Evolutionary conservation across 2,113 vertebrate genomes (phyloP).

Genomic region (Phrynocephalus versicolor): DNA sequence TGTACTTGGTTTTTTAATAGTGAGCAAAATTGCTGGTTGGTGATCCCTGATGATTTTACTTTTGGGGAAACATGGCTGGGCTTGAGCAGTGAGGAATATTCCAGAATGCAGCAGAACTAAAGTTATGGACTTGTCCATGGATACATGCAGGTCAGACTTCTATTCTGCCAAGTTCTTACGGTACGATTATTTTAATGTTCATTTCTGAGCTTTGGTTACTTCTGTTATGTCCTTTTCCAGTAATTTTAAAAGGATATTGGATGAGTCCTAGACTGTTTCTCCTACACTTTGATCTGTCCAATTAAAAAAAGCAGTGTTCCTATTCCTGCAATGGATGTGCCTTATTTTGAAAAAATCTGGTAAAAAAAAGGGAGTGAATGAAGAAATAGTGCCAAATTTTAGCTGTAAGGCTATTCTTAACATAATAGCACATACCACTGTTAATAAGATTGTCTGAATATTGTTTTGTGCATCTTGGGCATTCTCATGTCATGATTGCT

Average conservation of each 20-base stretch:
- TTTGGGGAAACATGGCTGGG: neutral
- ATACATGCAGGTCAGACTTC: neutral
- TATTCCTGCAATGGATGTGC: conserved; percentile 85
- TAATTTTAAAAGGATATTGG: conserved; percentile 15
- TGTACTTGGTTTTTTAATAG: neutral
- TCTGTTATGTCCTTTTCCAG: neutral
- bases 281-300: neutral
- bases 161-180: neutral
- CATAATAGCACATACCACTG: conserved; percentile 62
- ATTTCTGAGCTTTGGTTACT: conserved; percentile 24
- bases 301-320: conserved; percentile 49
- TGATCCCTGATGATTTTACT: neutral
- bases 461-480: conserved; percentile 69
- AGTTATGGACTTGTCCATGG: neutral
- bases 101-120: neutral
- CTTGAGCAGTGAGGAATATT: neutral
- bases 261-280: neutral
- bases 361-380: conserved; percentile 66
- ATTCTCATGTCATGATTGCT: conserved; percentile 67
- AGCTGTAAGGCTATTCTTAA: conserved; percentile 30
- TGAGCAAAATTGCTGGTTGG: neutral
- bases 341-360: conserved; percentile 87
- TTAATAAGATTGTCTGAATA: conserved; percentile 64
- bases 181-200: neutral
- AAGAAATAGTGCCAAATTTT: conserved; percentile 82